Percentiles rank a stretch among this genome's conserved stretches.
phyloP scores from a whole-genome alignment of 23 tunicate genomes.

The Clavelina lepadiformis region DNA sequence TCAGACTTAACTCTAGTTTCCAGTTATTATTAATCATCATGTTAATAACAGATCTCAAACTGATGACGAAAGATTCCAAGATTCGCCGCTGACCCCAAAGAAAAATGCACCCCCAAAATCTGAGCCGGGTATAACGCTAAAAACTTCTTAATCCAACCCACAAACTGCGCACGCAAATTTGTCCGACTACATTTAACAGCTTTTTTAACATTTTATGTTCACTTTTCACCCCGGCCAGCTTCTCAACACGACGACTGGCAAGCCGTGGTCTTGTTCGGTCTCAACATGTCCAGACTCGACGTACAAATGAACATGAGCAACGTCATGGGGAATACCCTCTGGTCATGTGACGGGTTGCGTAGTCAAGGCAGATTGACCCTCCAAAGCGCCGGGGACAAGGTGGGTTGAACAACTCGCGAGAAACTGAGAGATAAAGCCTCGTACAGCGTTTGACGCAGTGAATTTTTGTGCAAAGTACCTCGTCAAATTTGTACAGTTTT shows the following conservation, averaged over 20 bases:
- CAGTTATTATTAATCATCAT: too few species aligned
- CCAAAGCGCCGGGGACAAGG: slow-evolving; percentile 72
- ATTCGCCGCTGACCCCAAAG: background rate
- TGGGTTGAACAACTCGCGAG: slow-evolving; percentile 9
- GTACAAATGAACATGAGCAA: slow-evolving; percentile 94
- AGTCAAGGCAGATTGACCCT: slow-evolving; percentile 35
- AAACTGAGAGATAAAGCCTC: background rate
- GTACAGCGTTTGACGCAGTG: background rate
- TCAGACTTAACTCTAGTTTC: too few species aligned
- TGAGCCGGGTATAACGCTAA: background rate
- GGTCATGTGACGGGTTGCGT: slow-evolving; percentile 56
- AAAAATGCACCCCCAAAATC: background rate
- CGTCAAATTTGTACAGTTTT: too few species aligned
- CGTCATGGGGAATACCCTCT: slow-evolving; percentile 92
- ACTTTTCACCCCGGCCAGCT: background rate
- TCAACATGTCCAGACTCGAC: slow-evolving; percentile 62
- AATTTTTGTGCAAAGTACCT: too few species aligned
- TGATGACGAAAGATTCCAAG: background rate
- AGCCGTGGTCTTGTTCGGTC: slow-evolving; percentile 41
- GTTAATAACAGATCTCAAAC: background rate
- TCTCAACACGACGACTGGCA: slow-evolving; percentile 35
- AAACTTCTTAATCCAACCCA: too few species aligned
- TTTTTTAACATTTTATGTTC: too few species aligned
- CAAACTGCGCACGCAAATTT: too few species aligned
- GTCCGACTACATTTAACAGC: too few species aligned